Evolutionary conservation across 2,113 vertebrate species (phyloP), one percentile per base, ranked within the genome.

Genomic region (Siphamia tubifer): DNA sequence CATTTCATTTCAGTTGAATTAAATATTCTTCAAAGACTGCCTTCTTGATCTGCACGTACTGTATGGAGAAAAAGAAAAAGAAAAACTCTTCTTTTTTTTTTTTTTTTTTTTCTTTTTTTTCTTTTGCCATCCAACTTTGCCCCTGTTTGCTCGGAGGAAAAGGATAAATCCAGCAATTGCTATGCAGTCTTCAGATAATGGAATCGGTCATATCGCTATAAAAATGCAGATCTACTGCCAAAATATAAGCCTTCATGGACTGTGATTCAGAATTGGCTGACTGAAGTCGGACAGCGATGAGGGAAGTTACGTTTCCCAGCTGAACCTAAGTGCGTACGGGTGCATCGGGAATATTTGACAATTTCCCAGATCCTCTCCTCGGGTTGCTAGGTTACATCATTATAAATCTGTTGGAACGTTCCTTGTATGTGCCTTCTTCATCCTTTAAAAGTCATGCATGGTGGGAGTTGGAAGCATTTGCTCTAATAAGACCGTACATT

Each of bases 221-320:
- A 77, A 70, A 71, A 67, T 62, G 69, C 75, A 75, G 51, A 5
- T 4, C 74, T 36, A 39, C 64, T 53, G 68, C 72, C 68, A 75
- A 79, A 78, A 76, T 65, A 56, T 58, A 65, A 83, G 65, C 63
- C 66, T 74, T 68, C 61, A 53, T 76, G 64, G 66, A 53, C 48
- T 55, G 56, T 55, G 68, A 51, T 72, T 77, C 65, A 74, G 54
- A 77, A 66, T 20, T 56, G 74, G 30, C 53, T 56, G 63, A 75
- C 43, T 39, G 52, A 36, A 73, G 40, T 64, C 28, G 43, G 65
- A 61, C 47, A 49, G 52, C 57, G 58, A 36, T 21, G 47, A 47
- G 34, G 25, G 35, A 60, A 67, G 54, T 44, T 55, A 13, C 56
- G 28, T 32, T 70, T 65, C 8, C 6, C 0, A 24, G 23, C 47